Evolutionary conservation across 2,797 vertebrate species (phyloP).

Genomic region (Luscinia luscinia): DNA sequence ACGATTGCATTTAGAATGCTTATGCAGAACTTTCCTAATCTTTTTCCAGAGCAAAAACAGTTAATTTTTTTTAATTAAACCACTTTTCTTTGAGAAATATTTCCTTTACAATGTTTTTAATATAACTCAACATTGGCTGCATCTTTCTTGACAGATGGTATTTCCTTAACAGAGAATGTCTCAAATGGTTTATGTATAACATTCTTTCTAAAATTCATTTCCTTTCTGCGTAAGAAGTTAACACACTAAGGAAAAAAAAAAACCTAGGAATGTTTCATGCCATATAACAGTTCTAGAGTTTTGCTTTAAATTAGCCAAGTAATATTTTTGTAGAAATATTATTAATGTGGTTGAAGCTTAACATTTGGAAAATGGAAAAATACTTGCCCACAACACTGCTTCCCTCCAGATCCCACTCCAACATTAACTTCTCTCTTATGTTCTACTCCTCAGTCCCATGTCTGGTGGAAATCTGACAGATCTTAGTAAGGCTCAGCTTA

Average conservation of each 20-base stretch:
- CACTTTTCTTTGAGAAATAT: slow-evolving; percentile 20
- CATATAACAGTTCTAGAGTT: slow-evolving; percentile 27
- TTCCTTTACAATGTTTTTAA: slow-evolving; percentile 55
- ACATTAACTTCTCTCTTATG: not conserved
- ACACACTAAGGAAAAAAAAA: not conserved
- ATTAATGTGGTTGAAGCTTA: not conserved
- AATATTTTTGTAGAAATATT: slow-evolving; percentile 32
- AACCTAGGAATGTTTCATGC: not conserved
- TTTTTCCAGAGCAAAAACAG: not conserved
- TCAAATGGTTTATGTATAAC: slow-evolving; percentile 61
- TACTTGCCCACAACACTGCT: not conserved
- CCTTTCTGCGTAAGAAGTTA: slow-evolving; percentile 61
- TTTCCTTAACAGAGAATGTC: slow-evolving; percentile 60
- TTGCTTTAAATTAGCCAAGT: slow-evolving; percentile 44
- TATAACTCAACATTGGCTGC: slow-evolving; percentile 54
- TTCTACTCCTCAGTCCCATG: not conserved
- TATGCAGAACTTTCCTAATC: not conserved
- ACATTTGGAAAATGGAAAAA: slow-evolving; percentile 1
- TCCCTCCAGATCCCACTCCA: slow-evolving; percentile 5
- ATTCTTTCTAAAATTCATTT: slow-evolving; percentile 71
- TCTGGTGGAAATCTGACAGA: not conserved
- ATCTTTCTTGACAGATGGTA: slow-evolving; percentile 65
- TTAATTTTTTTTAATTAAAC: slow-evolving; percentile 45
- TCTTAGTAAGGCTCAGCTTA: not conserved
- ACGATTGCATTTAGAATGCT: not conserved